phyloP scores from a whole-genome alignment of 2,113 vertebrate genomes.

The Numida meleagris region DNA sequence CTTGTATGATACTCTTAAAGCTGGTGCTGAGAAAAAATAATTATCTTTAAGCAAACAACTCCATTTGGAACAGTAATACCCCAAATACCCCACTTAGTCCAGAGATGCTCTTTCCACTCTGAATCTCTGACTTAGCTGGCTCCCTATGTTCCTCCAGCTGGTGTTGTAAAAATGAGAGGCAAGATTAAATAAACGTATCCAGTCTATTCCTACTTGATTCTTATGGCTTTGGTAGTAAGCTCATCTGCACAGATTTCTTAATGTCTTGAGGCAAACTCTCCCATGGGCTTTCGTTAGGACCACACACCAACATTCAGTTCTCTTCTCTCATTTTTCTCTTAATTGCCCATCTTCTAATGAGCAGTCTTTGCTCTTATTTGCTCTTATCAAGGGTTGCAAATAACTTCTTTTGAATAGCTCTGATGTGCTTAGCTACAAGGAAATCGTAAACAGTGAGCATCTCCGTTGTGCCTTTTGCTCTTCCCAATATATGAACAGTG shows the following conservation, averaged over 20 bases:
- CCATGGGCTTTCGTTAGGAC: slow-evolving; percentile 34
- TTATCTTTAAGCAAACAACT: background rate
- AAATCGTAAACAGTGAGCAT: background rate
- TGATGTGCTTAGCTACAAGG: background rate
- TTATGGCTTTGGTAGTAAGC: background rate
- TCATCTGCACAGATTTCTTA: slow-evolving; percentile 11
- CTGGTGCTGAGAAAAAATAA: background rate
- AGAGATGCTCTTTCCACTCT: background rate
- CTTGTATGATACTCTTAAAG: background rate
- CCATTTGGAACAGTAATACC: background rate
- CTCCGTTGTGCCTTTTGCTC: slow-evolving; percentile 37
- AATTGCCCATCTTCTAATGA: slow-evolving; percentile 46
- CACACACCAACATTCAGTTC: slow-evolving; percentile 49
- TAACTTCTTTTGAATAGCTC: slow-evolving; percentile 15
- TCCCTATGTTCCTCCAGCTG: background rate
- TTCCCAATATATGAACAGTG: background rate
- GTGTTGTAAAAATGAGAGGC: background rate
- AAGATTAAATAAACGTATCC: slow-evolving; percentile 1
- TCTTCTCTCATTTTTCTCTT: background rate
- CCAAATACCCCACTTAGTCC: background rate
- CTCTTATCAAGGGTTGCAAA: background rate
- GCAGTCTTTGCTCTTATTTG: background rate
- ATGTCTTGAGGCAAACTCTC: slow-evolving; percentile 10
- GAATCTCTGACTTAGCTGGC: background rate
- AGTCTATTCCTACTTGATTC: background rate